Conservation (phyloP, 2,113 vertebrate species). For the Narcine bancroftii region DNA sequence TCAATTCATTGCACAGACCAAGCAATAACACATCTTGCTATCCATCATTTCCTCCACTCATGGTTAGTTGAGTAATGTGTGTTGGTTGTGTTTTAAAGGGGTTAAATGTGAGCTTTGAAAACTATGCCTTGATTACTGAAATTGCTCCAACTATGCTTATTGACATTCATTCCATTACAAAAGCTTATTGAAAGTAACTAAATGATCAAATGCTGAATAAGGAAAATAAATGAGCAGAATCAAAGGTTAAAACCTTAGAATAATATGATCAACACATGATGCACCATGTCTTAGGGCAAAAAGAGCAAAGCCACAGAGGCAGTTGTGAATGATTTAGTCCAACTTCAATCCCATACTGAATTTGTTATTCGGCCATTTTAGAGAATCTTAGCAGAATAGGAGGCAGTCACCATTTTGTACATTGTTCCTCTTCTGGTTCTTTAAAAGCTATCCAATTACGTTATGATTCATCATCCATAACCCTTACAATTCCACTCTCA, state of each 20-base stretch:
- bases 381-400: not conserved
- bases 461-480: not conserved
- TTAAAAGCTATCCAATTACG: not conserved
- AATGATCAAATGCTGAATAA: not conserved
- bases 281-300: not conserved
- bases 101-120: not conserved
- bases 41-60: not conserved
- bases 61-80: not conserved
- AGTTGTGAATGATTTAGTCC: not conserved
- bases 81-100: not conserved
- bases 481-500: not conserved
- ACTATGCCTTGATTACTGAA: too few relatives aligned
- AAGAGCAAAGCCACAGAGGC: not conserved
- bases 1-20: not conserved
- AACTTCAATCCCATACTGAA: not conserved
- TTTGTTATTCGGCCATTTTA: not conserved
- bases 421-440: not conserved
- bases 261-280: not conserved
- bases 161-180: not conserved
- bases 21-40: not conserved
- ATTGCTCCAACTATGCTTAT: not conserved
- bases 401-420: not conserved
- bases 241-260: not conserved
- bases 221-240: not conserved
- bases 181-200: not conserved